A percentile compares a stretch with the other conserved stretches of the same genome.
Conservation (phyloP, 1,140 invertebrate species). For the Drosophila littoralis region DNA sequence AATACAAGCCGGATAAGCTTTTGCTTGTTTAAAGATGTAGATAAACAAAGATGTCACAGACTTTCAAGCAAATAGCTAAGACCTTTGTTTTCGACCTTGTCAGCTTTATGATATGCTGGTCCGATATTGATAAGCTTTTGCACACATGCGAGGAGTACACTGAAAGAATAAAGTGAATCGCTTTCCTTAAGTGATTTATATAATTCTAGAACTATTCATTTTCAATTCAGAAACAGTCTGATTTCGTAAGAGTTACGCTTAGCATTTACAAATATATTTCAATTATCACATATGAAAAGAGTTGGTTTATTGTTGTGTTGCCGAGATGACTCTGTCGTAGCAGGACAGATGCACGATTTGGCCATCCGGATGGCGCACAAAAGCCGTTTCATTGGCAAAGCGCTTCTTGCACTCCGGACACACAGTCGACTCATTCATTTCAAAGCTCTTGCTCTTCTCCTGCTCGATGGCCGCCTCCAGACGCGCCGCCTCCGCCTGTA, state of each 20-base stretch:
- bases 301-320: conserved; percentile 38
- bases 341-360: conserved; percentile 97
- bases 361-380: conserved; percentile 95
- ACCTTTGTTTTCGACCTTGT: no score
- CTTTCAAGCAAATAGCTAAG: no score
- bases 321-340: conserved; percentile 77
- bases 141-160: no score
- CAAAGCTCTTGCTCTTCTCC: conserved; percentile 91
- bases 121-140: no score
- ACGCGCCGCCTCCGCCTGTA: conserved; percentile 93
- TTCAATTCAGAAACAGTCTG: background rate
- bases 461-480: conserved; percentile 92
- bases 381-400: conserved; percentile 95
- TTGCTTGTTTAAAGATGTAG: no score
- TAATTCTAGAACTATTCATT: background rate
- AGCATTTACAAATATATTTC: conserved; percentile 1
- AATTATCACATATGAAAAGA: conserved; percentile 37
- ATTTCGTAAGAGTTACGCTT: background rate
- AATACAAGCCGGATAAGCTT: no score
- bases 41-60: no score
- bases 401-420: conserved; percentile 96
- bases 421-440: conserved; percentile 93
- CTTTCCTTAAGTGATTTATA: background rate
- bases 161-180: background rate
- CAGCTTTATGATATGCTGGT: no score